Evolutionary conservation across 2,113 vertebrate species (phyloP), one percentile per base, ranked within the genome.

Genomic region (Eudyptes chrysolophus): DNA sequence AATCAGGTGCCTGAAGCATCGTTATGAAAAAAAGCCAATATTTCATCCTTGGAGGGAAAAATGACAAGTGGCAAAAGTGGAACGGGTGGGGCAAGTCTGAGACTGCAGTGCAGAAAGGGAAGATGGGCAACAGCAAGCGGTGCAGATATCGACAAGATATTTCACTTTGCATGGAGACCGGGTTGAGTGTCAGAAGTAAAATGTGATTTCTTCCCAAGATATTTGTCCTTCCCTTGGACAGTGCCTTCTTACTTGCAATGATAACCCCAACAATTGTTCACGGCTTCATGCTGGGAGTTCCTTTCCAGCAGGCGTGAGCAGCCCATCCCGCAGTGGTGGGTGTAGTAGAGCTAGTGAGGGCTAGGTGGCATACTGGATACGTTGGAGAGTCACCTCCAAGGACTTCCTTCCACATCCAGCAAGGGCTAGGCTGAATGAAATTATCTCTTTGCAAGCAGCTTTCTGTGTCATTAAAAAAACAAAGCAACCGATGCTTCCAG

Each of bases 301-400:
- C 62, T 77, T 87, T 92, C 55, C 80, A 49, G 65, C 74, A 83
- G 83, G 55, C 49, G 1, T 2, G 29, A 57, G 32, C 48, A 61
- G 72, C 83, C 57, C 8, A 5, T 54, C 49, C 69, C 21, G 15
- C 71, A 68, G 85, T 9, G 14, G 80, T 82, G 62, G 66, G 48
- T 98, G 98, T 44, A 98, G 94, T 98, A 89, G 96, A 88, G 32
- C 29, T 57, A 72, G 54, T 3, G 97, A 98, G 94, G 97, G 98
- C 98, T 98, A 98, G 98, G 98, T 98, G 98, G 98, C 98, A 98
- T 98, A 92, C 79, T 98, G 92, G 98, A 98, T 97, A 98, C 98
- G 32, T 89, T 95, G 87, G 85, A 96, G 70, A 95, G 90, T 94
- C 91, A 97, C 95, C 93, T 98, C 93, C 90, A 90, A 95, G 84